Base-by-base conservation (phyloP, 2,888 invertebrate species). In the Alitta virens region DNA sequence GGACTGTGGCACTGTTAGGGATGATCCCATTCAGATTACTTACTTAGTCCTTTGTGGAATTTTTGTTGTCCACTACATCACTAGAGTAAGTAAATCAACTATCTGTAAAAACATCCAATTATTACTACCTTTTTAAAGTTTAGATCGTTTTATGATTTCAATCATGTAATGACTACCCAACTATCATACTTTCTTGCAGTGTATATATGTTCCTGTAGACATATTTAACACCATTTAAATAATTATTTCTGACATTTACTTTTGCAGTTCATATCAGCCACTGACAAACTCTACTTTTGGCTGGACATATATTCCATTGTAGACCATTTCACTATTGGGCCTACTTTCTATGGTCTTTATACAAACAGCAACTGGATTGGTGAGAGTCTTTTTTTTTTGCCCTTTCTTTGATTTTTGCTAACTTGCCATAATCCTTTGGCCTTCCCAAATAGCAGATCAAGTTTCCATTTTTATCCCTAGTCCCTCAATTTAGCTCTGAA, bases 271-370 rank as follows among this genome's bases (percentile, higher is more conserved):
- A 18, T 59, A 23, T 66, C 66, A 23, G 64, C 68, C 12, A 42
- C 58, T 16, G 68, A 68, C 55, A 68, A 68, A 50, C 24, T 60
- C 2, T 58, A 40, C 24, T 62, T 63, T 55, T 68, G 68, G 68
- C 14, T 64, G 14, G 66, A 67, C 40, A 25, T 66, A 7, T 64
- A 66, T 40, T 64, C 68, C 16, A 56, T 68, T 3, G 66, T 68
- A 7, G 68, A 68, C 58, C 64, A 64, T 27, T 63, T 66, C 54
- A 68, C 66, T 1, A 63, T 68, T 24, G 56, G 54, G 14, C 66
- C 66, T 2, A 56, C 56, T 1, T 62, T 64, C 25, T 46, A 64
- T 27, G 59, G 61, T 12, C 25, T 64, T n/a, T 64, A 63, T 56
- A 46, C 55, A 1, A 51, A 66, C 60, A 52, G 53, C 14, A 64